Percentiles rank a stretch among this genome's conserved stretches.
phyloP scores from a whole-genome alignment of 1,140 invertebrate genomes.

The Heliconius hewitsoni region DNA sequence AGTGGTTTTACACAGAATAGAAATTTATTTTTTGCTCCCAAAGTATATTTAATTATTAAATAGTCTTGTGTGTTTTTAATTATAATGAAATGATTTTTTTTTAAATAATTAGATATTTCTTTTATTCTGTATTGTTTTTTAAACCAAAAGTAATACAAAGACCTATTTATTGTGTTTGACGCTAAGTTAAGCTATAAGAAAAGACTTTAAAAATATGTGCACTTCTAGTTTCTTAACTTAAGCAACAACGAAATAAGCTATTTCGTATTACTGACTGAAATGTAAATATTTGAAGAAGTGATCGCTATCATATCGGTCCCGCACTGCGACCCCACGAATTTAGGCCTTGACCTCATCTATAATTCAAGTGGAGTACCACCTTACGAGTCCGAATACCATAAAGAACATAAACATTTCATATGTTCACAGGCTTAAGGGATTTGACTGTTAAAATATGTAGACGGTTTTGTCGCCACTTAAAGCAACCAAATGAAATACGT shows the following conservation, averaged over 20 bases:
- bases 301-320: conserved; percentile 19
- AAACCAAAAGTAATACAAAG: too few species aligned
- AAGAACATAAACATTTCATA: conserved; percentile 27
- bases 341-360: conserved; percentile 68
- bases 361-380: conserved; percentile 53
- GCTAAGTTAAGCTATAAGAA: too few species aligned
- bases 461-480: conserved; percentile 1
- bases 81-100: too few species aligned
- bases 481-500: neutral
- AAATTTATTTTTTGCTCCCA: neutral
- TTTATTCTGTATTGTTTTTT: too few species aligned
- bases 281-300: conserved; percentile 23
- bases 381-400: conserved; percentile 43
- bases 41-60: neutral
- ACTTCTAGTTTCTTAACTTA: neutral
- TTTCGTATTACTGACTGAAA: neutral
- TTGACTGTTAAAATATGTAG: conserved; percentile 21
- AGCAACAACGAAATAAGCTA: neutral
- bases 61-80: too few species aligned
- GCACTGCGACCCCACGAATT: conserved; percentile 46
- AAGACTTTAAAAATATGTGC: neutral
- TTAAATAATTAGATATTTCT: too few species aligned
- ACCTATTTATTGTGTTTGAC: too few species aligned
- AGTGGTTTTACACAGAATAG: neutral
- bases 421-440: conserved; percentile 20